Percentiles rank a stretch among this genome's conserved stretches.
These are phyloP conservation scores for Drosophila pachea DNA, from an alignment of 1,140 invertebrate species.

Conservation along the genomic window DNA sequence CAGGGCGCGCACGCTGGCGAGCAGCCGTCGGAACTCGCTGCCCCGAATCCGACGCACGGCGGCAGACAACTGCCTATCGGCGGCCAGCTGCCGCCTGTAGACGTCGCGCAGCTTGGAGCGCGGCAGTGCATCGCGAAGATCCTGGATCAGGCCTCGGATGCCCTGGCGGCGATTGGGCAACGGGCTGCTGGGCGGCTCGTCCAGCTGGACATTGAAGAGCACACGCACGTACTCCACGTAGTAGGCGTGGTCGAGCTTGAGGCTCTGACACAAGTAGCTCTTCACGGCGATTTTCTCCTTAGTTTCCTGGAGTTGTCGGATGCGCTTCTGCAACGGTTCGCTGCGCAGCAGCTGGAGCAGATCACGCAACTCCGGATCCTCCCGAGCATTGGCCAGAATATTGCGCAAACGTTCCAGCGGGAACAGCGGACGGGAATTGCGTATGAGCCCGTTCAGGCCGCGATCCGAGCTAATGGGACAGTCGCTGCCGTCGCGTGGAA, in stretches of 20 bases:
- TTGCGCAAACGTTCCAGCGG: constrained; percentile 40
- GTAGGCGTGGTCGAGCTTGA: constrained; percentile 45
- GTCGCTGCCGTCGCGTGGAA: constrained; percentile 29
- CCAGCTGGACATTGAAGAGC: constrained; percentile 41
- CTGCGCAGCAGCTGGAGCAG: constrained; percentile 40
- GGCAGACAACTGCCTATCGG: constrained; percentile 33
- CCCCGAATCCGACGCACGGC: constrained; percentile 52
- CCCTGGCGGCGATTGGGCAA: constrained; percentile 52
- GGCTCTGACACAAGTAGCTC: constrained; percentile 41
- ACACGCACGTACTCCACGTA: constrained; percentile 41
- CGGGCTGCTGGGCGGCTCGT: constrained; percentile 28
- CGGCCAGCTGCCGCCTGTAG: constrained; percentile 34
- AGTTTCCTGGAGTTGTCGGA: constrained; percentile 27
- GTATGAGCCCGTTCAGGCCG: constrained; percentile 48
- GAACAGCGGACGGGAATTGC: constrained; percentile 45
- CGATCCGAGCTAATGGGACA: constrained; percentile 34
- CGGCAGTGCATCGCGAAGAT: constrained; percentile 53
- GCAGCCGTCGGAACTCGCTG: constrained; percentile 46
- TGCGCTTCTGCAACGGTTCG: constrained; percentile 30
- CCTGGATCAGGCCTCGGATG: constrained; percentile 47
- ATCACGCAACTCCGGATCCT: constrained; percentile 44
- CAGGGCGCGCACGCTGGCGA: constrained; percentile 41
- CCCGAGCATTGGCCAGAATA: constrained; percentile 50
- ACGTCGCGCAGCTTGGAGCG: constrained; percentile 41
- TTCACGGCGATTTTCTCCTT: constrained; percentile 41